Evolutionary conservation across 2,888 invertebrate genomes (phyloP).

Genomic region (Cephus runcator): DNA sequence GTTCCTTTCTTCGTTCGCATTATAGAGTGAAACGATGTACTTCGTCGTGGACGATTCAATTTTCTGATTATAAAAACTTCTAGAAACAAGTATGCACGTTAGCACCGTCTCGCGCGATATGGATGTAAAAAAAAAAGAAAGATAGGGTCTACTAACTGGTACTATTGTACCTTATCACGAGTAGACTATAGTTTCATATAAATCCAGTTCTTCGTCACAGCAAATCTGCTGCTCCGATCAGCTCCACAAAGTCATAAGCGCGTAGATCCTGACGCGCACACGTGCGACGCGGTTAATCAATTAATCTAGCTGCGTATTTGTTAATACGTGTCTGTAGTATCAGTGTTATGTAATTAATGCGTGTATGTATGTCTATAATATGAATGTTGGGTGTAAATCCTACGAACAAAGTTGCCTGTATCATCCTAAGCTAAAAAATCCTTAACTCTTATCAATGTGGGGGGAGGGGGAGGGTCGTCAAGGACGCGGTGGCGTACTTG

Average conservation of each 20-base stretch:
- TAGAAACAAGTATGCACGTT: neutral
- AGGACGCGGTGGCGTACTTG: constrained; percentile 26
- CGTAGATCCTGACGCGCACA: neutral
- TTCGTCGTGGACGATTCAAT: neutral
- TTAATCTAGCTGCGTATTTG: neutral
- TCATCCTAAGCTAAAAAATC: constrained; percentile 49
- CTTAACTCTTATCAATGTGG: constrained; percentile 50
- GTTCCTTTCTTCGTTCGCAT: neutral
- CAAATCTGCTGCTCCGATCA: neutral
- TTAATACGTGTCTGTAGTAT: neutral
- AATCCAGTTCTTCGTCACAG: neutral
- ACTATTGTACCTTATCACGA: neutral
- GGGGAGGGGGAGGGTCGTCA: constrained; percentile 23
- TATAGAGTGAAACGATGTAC: neutral
- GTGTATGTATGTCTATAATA: constrained; percentile 33
- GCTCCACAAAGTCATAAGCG: neutral
- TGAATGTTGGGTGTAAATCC: constrained; percentile 20
- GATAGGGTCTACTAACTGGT: neutral
- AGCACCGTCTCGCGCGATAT: neutral
- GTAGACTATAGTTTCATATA: neutral
- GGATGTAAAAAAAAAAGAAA: neutral
- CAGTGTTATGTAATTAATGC: neutral
- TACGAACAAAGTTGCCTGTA: constrained; percentile 29
- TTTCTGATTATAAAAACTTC: neutral
- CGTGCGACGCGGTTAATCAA: neutral